These are phyloP conservation scores for Cheiracanthium punctorium DNA, from an alignment of 2,888 invertebrate genomes.

Conservation along the genomic window DNA sequence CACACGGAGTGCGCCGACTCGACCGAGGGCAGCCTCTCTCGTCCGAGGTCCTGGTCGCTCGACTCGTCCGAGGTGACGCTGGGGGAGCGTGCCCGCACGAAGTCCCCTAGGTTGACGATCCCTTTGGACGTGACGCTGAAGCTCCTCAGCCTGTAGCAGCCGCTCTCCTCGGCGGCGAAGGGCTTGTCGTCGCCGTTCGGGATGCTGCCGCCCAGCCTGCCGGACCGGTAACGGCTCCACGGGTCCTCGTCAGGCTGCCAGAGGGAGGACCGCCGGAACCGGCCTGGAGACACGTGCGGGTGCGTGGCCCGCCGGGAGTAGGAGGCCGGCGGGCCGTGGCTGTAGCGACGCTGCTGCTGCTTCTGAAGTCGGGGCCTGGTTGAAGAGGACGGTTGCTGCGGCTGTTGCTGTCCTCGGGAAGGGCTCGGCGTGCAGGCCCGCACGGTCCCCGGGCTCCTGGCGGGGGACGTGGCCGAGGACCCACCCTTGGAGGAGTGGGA, in stretches of 20 bases:
- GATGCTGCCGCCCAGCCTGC: constrained; percentile 12
- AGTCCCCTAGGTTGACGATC: constrained; percentile 60
- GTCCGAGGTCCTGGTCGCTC: constrained; percentile 37
- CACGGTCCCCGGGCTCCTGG: constrained; percentile 33
- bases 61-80: constrained; percentile 46
- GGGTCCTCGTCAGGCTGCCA: constrained; percentile 55
- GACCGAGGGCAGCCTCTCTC: constrained; percentile 54
- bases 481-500: too few relatives aligned
- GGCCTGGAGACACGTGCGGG: constrained; percentile 45
- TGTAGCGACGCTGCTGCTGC: constrained; percentile 42
- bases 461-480: constrained; percentile 28
- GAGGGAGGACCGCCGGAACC: constrained; percentile 16
- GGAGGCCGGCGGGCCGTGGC: constrained; percentile 27
- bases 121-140: constrained; percentile 67
- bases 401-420: constrained; percentile 7
- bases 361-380: constrained; percentile 26
- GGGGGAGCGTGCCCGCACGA: constrained; percentile 43
- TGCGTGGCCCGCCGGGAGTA: constrained; percentile 49
- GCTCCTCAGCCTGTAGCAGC: constrained; percentile 51
- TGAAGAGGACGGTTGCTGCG: not conserved
- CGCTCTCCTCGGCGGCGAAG: constrained; percentile 40
- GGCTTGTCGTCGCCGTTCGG: constrained; percentile 63
- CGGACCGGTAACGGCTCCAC: constrained; percentile 35
- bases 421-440: constrained; percentile 46
- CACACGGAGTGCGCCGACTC: constrained; percentile 46